Evolutionary conservation across 2,888 invertebrate genomes (phyloP).

Genomic region (Neoaliturus tenellus): DNA sequence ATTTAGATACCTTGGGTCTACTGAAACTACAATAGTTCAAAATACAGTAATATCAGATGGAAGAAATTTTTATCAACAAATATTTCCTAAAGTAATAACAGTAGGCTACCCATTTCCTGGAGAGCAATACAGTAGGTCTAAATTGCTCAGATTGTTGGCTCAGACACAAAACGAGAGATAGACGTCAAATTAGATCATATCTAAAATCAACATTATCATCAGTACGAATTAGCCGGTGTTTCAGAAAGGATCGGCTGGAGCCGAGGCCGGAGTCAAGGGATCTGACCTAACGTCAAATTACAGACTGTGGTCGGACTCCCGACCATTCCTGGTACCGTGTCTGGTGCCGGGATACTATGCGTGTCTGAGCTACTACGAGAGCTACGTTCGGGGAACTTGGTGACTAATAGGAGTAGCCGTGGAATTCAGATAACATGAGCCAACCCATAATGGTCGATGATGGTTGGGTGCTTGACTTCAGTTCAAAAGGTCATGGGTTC

Average conservation of each 20-base stretch:
- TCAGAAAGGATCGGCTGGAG: constrained; percentile 25
- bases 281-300: constrained; percentile 38
- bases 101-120: too few relatives aligned
- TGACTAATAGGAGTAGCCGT: background rate
- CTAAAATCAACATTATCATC: background rate
- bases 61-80: too few relatives aligned
- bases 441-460: background rate
- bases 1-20: too few relatives aligned
- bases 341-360: constrained; percentile 16
- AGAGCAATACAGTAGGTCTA: too few relatives aligned
- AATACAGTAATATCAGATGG: too few relatives aligned
- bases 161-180: background rate
- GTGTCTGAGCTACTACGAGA: background rate
- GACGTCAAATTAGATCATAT: background rate
- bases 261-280: constrained; percentile 11
- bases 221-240: background rate
- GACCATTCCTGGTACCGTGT: background rate
- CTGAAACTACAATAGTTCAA: too few relatives aligned
- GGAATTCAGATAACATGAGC: too few relatives aligned
- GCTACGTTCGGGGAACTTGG: background rate
- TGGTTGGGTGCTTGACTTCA: background rate
- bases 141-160: background rate
- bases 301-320: background rate
- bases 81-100: too few relatives aligned
- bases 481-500: background rate